These are phyloP conservation scores for Notodonta ziczac DNA, from an alignment of 2,888 invertebrate genomes.

Conservation along the genomic window DNA sequence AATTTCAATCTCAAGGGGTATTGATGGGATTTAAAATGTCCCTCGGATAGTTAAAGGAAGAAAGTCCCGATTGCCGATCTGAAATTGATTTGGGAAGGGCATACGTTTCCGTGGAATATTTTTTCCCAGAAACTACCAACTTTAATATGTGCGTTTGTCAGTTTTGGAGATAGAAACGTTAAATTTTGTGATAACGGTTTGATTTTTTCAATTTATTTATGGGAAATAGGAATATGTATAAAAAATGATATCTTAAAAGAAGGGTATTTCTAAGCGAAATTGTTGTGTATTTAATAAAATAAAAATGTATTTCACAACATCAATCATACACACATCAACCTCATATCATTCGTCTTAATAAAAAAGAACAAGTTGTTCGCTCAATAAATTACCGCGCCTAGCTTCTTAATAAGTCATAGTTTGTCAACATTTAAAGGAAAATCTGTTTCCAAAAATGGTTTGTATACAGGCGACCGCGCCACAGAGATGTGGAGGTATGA, in stretches of 20 bases:
- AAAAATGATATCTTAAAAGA: too few relatives aligned
- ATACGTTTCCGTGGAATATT: background rate
- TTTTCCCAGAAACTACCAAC: background rate
- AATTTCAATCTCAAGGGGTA: background rate
- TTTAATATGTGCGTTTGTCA: background rate
- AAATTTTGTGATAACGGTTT: background rate
- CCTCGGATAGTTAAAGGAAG: background rate
- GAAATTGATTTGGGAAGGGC: background rate
- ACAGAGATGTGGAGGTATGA: conserved; percentile 43
- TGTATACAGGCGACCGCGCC: conserved; percentile 13
- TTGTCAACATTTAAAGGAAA: conserved; percentile 12
- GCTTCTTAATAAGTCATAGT: conserved; percentile 1
- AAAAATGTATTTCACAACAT: too few relatives aligned
- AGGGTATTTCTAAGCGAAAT: too few relatives aligned
- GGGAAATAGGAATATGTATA: too few relatives aligned
- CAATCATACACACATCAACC: too few relatives aligned
- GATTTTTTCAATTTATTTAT: too few relatives aligned
- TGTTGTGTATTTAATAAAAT: too few relatives aligned
- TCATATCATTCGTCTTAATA: too few relatives aligned
- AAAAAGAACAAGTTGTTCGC: too few relatives aligned
- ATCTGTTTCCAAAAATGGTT: conserved; percentile 42
- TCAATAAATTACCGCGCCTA: background rate
- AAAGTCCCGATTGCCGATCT: background rate
- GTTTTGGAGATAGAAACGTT: background rate
- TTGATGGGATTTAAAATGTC: background rate